Conservation (phyloP, 2,113 vertebrate genomes). For the Speoplatyrhinus poulsoni region DNA sequence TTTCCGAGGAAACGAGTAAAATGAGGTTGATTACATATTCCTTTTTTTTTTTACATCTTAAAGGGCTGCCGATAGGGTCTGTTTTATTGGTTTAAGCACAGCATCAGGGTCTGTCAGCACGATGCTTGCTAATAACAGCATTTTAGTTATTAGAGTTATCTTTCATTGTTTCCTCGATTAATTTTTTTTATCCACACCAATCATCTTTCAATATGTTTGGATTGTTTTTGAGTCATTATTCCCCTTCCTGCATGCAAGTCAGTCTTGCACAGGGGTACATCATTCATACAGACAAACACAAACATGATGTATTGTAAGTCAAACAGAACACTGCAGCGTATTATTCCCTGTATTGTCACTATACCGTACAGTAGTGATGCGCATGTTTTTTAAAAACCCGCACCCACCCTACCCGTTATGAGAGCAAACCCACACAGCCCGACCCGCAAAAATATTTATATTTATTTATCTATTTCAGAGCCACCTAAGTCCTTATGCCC, state of each 20-base stretch:
- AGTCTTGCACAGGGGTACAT: neutral
- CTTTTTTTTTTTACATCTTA: constrained; percentile 24
- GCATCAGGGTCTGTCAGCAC: neutral
- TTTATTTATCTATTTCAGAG: too few relatives aligned
- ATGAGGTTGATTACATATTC: constrained; percentile 56
- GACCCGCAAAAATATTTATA: too few relatives aligned
- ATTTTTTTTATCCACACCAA: neutral
- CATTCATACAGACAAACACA: constrained; percentile 21
- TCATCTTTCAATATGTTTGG: constrained; percentile 4
- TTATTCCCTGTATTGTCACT: constrained; percentile 29
- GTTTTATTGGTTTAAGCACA: constrained; percentile 1
- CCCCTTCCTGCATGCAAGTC: neutral
- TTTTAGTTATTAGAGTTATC: neutral
- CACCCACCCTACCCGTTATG: too few relatives aligned
- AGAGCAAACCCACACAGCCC: too few relatives aligned
- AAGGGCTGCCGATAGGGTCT: constrained; percentile 7
- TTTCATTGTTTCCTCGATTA: neutral
- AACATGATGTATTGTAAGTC: constrained; percentile 48
- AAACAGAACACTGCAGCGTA: constrained; percentile 46
- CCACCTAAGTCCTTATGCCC: too few relatives aligned
- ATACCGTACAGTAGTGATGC: too few relatives aligned
- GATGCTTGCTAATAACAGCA: neutral
- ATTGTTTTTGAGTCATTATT: constrained; percentile 5
- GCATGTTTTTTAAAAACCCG: too few relatives aligned
- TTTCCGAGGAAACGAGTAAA: constrained; percentile 54